Base-by-base conservation (phyloP, 2,888 invertebrate species). In the Rhagophthalmus giganteus region DNA sequence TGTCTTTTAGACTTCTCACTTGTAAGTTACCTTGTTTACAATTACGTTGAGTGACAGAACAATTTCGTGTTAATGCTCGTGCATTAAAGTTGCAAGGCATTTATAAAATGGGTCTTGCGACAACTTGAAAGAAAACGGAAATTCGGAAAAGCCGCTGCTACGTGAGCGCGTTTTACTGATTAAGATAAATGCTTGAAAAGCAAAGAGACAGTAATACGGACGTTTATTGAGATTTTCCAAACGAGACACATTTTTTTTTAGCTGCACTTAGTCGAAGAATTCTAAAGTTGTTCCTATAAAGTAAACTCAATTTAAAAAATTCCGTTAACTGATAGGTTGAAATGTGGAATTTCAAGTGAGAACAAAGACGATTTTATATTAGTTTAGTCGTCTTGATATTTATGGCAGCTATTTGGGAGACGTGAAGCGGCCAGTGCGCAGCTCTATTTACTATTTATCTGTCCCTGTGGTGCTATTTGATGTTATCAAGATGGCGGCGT, bases 401-500 rank as follows among this genome's bases (percentile, higher is more conserved):
- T 71, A 72, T 69, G 63, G 68, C 55, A 57, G 70, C 70, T 65
- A 69, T 72, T 71, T 71, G 65, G 60, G 63, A 64, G 69, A 70
- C 68, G 67, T 66, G 67, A 65, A 62, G 62, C 64, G 66, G 65
- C 64, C 65, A 66, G 65, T 63, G 64, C 64, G 66, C 68, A 65
- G 68, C 69, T 68, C 72, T 72, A 72, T 73, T 72, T 70, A 72
- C 71, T 73, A 72, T 73, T 72, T 73, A 73, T 73, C 67, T 70
- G 67, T 70, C 73, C 73, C 72, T 59, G 58, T 51, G 70, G 73
- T 67, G 67, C 67, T 68, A 64, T 72, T 71, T 65, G 67, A 70
- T 69, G 69, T 70, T 71, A 73, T 73, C 71, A 72, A 72, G 71
- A 72, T 72, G 71, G 71, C 67, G 66, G 64, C 57, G 62, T 38